Evolutionary conservation across 2,888 invertebrate genomes (phyloP), one percentile per base, ranked within the genome.

Genomic region (Drosophila nigricruria): DNA sequence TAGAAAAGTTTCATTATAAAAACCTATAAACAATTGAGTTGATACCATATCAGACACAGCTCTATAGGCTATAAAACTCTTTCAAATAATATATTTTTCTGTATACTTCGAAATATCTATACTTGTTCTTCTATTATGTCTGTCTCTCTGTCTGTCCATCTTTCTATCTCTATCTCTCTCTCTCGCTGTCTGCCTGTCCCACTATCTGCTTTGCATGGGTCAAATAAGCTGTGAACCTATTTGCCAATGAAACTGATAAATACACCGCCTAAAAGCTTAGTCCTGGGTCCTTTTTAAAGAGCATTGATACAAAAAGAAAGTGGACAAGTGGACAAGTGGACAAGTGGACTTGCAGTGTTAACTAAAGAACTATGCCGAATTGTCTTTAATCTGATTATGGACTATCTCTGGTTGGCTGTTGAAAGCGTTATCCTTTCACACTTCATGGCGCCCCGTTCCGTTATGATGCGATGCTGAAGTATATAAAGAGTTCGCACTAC

Each of bases 361-460:
- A n/a, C 47, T 30, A 16, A 18, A 30, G 27, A 49, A 30, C 47
- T 49, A 49, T 47, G 47, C n/a, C 27, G 49, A 49, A 49, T 49
- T 32, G 49, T 40, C 23, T 57, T 57, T 25, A 38, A 52, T 66
- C 42, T 49, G 20, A 23, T 40, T 32, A 42, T 18, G 20, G 27
- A 30, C 14, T 45, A 52, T n/a, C 36, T 63, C 38, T 34, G 38
- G 32, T n/a, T 23, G 12, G 27, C 47, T 27, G 47, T 9, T 8
- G 25, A 42, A 25, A 30, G 47, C 30, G 27, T 49, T 49, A 54
- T 56, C 34, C 54, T 56, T 64, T 65, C 52, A 38, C 58, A 66
- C 50, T 23, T 65, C 23, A 45, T 0, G 20, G 36, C 42, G 12
- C 23, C 42, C 32, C 30, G 49, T 30, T 30, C 30, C 30, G 49